Percentiles rank a stretch among this genome's conserved stretches.
Evolutionary conservation across 2,797 vertebrate species (phyloP).

Genomic region (Cyprinella venusta): DNA sequence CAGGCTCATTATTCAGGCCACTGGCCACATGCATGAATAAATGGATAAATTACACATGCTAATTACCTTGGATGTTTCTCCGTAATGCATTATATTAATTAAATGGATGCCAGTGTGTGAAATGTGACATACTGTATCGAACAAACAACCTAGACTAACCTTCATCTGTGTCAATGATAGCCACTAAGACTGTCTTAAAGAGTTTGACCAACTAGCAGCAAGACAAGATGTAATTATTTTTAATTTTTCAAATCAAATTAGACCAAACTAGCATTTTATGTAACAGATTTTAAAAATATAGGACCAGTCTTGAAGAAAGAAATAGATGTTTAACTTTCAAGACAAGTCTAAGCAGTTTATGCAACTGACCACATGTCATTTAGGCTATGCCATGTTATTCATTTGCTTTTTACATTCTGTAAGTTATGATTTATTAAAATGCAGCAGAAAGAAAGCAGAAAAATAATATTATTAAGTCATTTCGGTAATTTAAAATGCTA

Average conservation of each 20-base stretch:
- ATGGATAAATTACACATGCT: constrained; percentile 99
- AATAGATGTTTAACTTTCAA: not conserved
- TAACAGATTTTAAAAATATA: not conserved
- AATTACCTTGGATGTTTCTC: constrained; percentile 90
- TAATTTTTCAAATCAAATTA: not conserved
- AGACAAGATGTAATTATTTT: not conserved
- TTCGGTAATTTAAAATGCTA: not conserved
- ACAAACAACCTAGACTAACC: constrained; percentile 89
- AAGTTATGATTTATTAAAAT: not conserved
- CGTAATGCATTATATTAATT: constrained; percentile 99
- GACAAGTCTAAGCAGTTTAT: not conserved
- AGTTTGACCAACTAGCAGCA: not conserved
- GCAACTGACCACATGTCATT: not conserved
- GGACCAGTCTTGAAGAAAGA: not conserved
- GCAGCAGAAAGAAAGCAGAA: not conserved
- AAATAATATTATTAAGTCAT: not conserved
- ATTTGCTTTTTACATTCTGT: not conserved
- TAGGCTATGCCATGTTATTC: not conserved
- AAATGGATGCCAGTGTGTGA: constrained; percentile 82
- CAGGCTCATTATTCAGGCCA: constrained; percentile 95
- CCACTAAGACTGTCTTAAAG: not conserved
- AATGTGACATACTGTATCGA: constrained; percentile 88
- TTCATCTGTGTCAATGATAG: constrained; percentile 85
- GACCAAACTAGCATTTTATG: not conserved
- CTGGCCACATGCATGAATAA: constrained; percentile 95